Conservation (phyloP, 2,797 vertebrate genomes). For the Rallus crepitans region DNA sequence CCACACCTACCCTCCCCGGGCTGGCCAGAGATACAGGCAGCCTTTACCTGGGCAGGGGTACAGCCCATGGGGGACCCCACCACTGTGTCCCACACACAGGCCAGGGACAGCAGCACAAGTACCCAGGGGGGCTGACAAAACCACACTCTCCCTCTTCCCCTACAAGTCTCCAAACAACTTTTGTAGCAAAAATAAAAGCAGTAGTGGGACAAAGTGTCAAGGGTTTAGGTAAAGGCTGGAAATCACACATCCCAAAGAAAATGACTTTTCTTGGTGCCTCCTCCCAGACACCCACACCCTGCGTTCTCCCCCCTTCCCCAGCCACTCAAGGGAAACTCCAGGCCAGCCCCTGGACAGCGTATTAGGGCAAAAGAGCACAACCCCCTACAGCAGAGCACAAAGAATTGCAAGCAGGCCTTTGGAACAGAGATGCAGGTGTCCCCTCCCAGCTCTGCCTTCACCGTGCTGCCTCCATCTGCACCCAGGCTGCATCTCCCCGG, state of each 20-base stretch:
- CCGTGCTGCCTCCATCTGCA: accelerated
- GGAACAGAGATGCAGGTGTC: neutral
- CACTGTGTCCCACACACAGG: accelerated
- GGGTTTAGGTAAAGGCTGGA: neutral
- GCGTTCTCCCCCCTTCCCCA: neutral
- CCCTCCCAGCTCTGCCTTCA: neutral
- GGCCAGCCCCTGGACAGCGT: neutral
- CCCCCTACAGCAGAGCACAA: neutral
- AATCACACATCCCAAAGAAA: neutral
- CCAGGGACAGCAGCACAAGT: neutral
- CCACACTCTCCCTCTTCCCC: neutral
- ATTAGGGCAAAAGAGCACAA: neutral
- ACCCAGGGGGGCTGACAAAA: neutral
- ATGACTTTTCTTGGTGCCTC: neutral
- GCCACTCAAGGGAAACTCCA: neutral
- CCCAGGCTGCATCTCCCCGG: neutral
- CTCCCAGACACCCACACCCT: neutral
- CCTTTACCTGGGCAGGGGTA: neutral
- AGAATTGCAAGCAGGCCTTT: neutral
- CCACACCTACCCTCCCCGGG: neutral
- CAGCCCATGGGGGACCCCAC: neutral
- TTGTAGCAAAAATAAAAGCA: neutral
- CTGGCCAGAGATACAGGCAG: neutral
- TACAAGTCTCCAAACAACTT: neutral
- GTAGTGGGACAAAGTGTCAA: neutral